These are phyloP conservation scores for Sebastes cheni DNA, from an alignment of 2,797 vertebrate species.

Conservation along the genomic window DNA sequence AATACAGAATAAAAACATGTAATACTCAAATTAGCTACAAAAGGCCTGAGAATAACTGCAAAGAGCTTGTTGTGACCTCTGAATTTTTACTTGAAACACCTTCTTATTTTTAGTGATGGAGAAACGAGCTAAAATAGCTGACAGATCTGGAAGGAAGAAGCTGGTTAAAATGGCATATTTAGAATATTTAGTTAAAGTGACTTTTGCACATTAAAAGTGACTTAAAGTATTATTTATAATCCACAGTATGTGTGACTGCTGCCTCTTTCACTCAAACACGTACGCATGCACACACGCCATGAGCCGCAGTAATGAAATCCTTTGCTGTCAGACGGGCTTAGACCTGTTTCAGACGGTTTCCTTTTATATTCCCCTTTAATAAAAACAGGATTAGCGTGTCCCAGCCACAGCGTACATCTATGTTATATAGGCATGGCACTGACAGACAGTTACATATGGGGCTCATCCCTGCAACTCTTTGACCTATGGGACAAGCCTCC, in stretches of 20 bases:
- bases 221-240: constrained; percentile 8
- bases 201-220: constrained; percentile 6
- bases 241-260: not conserved
- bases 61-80: constrained; percentile 2
- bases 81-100: not conserved
- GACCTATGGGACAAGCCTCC: constrained; percentile 21
- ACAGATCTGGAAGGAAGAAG: not conserved
- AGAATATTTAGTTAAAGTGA: not conserved
- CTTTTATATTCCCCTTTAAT: constrained; percentile 76
- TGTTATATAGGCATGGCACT: constrained; percentile 48
- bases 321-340: constrained; percentile 62
- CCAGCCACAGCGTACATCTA: constrained; percentile 20
- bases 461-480: constrained; percentile 30
- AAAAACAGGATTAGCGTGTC: constrained; percentile 76
- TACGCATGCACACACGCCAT: not conserved
- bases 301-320: constrained; percentile 69
- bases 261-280: not conserved
- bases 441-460: constrained; percentile 41
- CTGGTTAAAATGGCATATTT: not conserved
- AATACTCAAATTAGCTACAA: constrained; percentile 24
- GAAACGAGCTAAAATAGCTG: not conserved
- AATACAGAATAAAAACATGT: constrained; percentile 10
- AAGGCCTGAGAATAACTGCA: constrained; percentile 8
- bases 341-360: constrained; percentile 66
- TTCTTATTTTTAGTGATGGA: constrained; percentile 1